Base-by-base conservation (phyloP, 2,888 invertebrate species). In the Trilocha varians region DNA sequence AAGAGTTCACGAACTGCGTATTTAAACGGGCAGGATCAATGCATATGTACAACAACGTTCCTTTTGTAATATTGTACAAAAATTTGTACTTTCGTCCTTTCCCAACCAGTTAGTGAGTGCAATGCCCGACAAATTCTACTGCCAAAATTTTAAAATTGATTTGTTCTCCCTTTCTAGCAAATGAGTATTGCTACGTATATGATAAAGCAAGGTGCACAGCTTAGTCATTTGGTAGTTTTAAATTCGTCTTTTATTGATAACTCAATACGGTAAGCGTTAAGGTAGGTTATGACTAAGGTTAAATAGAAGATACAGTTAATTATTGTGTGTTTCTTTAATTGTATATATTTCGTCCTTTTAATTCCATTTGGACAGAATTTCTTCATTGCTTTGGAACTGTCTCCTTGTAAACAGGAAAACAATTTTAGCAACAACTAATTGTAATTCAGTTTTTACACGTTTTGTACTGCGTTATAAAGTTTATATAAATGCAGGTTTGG, bases 31-130 rank as follows among this genome's bases (percentile, higher is more conserved):
- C 5, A 25, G 2, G 25, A 25, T 25, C 25, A 25, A 25, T 25
- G 25, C 25, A 25, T 6, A 25, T 9, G 25, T 25, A 25, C 25
- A 25, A 9, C 25, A 65, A 69, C 71, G 69, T 70, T 73, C 74
- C 71, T 72, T 70, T 76, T 70, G 65, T 72, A 69, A 72, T 61
- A 65, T 68, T 70, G 52, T 57, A 70, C 74, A 76, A 75, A 78
- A 76, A 73, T 63, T 73, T 66, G 82, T 83, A 82, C 83, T 82
- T 83, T 83, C 78, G 82, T 76, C 84, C 83, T 83, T 68, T 77
- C 77, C 59, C 68, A 75, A 78, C 82, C 78, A 76, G 82, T 79
- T 75, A 63, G 52, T 49, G 74, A 70, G 84, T 80, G 72, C 84
- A 73, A 73, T 82, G 84, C 78, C 79, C 83, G 62, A 62, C 51